Conservation (phyloP, 2,888 invertebrate genomes). For the Morinoia aosen region DNA sequence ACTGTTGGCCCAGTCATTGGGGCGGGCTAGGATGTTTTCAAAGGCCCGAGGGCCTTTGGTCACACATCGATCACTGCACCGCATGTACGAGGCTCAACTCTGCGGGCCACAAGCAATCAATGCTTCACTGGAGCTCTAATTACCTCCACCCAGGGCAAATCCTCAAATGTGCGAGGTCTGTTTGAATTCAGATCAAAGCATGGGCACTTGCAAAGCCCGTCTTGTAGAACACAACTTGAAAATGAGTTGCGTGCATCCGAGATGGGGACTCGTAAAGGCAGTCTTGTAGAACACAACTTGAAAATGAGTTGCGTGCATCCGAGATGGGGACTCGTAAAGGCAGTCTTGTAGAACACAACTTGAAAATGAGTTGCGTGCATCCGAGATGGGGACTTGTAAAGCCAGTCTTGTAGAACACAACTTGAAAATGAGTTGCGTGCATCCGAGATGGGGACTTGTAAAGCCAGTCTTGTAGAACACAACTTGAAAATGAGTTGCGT, state of each 20-base stretch:
- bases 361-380: background rate
- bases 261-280: background rate
- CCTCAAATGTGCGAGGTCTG: background rate
- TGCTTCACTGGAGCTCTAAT: slow-evolving; percentile 5
- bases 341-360: background rate
- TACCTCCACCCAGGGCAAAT: background rate
- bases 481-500: background rate
- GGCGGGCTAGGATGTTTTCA: background rate
- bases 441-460: background rate
- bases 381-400: background rate
- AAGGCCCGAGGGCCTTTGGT: background rate
- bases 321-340: background rate
- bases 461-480: background rate
- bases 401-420: background rate
- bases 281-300: background rate
- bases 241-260: background rate
- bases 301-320: background rate
- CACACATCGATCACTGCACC: background rate
- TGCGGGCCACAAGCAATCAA: slow-evolving; percentile 21
- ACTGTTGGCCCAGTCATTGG: background rate
- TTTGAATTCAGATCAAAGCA: background rate
- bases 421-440: background rate
- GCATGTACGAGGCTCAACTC: background rate
- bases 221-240: background rate
- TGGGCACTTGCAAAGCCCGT: background rate